Conservation (phyloP, 2,113 vertebrate species). For the Thalassoma bifasciatum region DNA sequence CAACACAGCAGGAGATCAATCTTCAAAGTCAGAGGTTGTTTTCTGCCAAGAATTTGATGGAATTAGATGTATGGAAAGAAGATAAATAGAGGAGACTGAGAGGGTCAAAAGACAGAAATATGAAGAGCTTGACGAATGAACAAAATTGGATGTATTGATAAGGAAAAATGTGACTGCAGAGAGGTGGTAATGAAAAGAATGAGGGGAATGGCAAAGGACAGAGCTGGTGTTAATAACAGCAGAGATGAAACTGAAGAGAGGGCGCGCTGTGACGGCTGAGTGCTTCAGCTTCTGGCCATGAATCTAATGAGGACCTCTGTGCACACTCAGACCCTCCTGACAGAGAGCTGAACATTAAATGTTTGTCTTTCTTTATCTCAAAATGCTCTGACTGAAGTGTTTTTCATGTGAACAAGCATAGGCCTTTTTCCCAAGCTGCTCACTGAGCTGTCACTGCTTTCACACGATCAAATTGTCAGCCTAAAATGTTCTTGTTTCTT, state of each 20-base stretch:
- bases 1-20: constrained; percentile 21
- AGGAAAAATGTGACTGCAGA: not conserved
- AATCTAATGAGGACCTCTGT: constrained; percentile 47
- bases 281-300: constrained; percentile 25
- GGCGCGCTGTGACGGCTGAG: constrained; percentile 34
- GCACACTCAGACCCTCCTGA: constrained; percentile 12
- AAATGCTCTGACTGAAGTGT: constrained; percentile 9
- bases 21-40: constrained; percentile 43
- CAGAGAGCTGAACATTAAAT: constrained; percentile 3
- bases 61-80: constrained; percentile 11
- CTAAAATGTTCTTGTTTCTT: not conserved
- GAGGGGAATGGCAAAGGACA: not conserved
- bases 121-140: not conserved
- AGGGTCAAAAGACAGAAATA: not conserved
- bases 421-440: not conserved
- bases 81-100: no score
- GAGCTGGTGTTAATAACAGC: not conserved
- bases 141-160: not conserved
- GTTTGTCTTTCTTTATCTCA: constrained; percentile 7
- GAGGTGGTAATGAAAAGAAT: not conserved
- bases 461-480: not conserved
- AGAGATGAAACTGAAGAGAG: not conserved
- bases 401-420: not conserved
- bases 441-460: not conserved
- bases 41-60: constrained; percentile 19